Evolutionary conservation across 2,797 vertebrate species (phyloP).

Genomic region (Eulemur mongoz): DNA sequence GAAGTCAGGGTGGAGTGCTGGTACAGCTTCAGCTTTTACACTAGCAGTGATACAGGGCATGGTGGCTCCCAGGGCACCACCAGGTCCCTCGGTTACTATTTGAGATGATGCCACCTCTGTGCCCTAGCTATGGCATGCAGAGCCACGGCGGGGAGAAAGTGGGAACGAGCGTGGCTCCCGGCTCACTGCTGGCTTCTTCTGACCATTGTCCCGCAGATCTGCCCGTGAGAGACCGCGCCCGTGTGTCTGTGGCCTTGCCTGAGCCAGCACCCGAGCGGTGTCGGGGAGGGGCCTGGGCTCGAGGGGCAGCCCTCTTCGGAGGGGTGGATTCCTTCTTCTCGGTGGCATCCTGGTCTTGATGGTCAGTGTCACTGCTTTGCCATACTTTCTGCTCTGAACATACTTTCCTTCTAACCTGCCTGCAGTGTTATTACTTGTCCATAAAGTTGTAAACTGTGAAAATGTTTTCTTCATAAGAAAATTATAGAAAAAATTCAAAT

Average conservation of each 20-base stretch:
- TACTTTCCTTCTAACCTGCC: not conserved
- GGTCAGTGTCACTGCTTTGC: not conserved
- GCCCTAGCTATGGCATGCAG: fast-evolving
- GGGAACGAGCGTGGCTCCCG: not conserved
- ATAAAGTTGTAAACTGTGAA: not conserved
- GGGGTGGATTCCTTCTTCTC: not conserved
- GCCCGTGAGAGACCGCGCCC: not conserved
- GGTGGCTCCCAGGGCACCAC: not conserved
- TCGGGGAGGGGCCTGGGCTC: not conserved
- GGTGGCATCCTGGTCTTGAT: not conserved
- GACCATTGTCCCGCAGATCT: not conserved
- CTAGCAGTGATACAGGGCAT: not conserved
- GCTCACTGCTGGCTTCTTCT: not conserved
- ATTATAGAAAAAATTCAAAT: not conserved
- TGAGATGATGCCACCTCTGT: not conserved
- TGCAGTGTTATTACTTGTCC: not conserved
- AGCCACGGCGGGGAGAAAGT: not conserved
- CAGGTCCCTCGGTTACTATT: too few relatives aligned
- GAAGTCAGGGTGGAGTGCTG: not conserved
- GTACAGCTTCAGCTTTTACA: not conserved
- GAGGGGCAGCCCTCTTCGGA: not conserved
- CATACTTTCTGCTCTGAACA: not conserved
- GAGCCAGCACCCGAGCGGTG: not conserved
- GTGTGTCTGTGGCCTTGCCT: not conserved
- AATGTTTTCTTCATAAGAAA: not conserved